phyloP scores from a whole-genome alignment of 2,888 invertebrate species.

The Eumacrocentrus americanus region DNA sequence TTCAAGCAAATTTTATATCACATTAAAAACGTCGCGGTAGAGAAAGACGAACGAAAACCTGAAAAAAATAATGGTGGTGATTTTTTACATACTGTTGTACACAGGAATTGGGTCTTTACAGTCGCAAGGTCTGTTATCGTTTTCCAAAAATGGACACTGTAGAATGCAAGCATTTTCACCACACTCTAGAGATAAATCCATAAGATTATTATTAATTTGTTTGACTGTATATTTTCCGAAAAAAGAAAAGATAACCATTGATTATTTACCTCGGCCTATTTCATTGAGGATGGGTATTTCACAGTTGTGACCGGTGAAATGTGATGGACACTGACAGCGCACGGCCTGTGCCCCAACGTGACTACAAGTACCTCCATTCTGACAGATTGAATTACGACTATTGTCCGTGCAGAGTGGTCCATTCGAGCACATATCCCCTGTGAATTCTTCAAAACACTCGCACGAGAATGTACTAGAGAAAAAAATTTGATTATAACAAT shows the following conservation, averaged over 20 bases:
- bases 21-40: not conserved
- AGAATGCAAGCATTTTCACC: constrained; percentile 59
- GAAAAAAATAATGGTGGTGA: too few species aligned
- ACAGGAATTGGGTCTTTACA: constrained; percentile 58
- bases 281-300: constrained; percentile 66
- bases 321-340: constrained; percentile 72
- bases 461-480: constrained; percentile 75
- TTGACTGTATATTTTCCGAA: too few species aligned
- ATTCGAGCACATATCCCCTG: constrained; percentile 78
- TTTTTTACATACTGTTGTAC: constrained; percentile 54
- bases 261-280: not conserved
- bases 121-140: constrained; percentile 60
- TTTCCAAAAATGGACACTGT: constrained; percentile 62
- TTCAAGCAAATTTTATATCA: constrained; percentile 25
- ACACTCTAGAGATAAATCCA: constrained; percentile 61
- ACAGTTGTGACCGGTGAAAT: constrained; percentile 74
- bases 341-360: constrained; percentile 80
- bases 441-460: constrained; percentile 81
- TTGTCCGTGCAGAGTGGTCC: constrained; percentile 79
- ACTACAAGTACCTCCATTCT: constrained; percentile 79
- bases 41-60: not conserved
- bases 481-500: constrained; percentile 11
- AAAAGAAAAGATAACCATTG: not conserved
- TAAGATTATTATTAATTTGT: too few species aligned
- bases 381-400: constrained; percentile 70